Evolutionary conservation across 2,797 vertebrate species (phyloP).

Genomic region (Galago senegalensis): DNA sequence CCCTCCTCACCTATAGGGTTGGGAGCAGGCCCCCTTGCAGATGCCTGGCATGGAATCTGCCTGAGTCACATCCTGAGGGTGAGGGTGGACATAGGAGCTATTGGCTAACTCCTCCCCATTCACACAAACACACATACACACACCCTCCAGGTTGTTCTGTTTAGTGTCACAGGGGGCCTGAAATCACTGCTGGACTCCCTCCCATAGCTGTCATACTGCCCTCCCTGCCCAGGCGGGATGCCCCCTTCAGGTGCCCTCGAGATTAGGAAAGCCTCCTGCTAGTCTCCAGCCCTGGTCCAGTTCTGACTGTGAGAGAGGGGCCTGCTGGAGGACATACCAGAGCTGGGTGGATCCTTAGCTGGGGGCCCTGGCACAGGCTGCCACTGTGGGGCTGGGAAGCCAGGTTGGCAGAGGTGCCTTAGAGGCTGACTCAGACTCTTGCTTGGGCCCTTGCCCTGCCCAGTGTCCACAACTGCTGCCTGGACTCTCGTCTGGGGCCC

Average conservation of each 20-base stretch:
- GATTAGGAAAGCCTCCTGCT: not conserved
- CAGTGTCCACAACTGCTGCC: conserved; percentile 65
- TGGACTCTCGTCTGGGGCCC: conserved; percentile 42
- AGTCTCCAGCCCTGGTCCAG: not conserved
- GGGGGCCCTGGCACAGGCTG: conserved; percentile 71
- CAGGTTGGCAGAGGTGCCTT: conserved; percentile 71
- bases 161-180: conserved; percentile 64
- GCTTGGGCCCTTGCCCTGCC: conserved; percentile 44
- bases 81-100: conserved; percentile 55
- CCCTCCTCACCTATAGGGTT: not conserved
- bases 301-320: conserved; percentile 39
- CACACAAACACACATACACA: not conserved
- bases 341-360: conserved; percentile 63
- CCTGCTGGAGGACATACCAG: conserved; percentile 70
- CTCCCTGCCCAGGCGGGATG: not conserved
- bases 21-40: conserved; percentile 63
- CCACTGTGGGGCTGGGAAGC: conserved; percentile 12
- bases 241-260: not conserved
- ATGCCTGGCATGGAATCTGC: conserved; percentile 60
- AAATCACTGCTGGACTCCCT: conserved; percentile 55
- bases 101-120: not conserved
- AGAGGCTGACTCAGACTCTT: conserved; percentile 75
- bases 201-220: not conserved
- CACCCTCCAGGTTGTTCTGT: conserved; percentile 68
- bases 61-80: conserved; percentile 64